Base-by-base conservation (phyloP, 1,140 invertebrate genomes). In the Nephila pilipes region DNA sequence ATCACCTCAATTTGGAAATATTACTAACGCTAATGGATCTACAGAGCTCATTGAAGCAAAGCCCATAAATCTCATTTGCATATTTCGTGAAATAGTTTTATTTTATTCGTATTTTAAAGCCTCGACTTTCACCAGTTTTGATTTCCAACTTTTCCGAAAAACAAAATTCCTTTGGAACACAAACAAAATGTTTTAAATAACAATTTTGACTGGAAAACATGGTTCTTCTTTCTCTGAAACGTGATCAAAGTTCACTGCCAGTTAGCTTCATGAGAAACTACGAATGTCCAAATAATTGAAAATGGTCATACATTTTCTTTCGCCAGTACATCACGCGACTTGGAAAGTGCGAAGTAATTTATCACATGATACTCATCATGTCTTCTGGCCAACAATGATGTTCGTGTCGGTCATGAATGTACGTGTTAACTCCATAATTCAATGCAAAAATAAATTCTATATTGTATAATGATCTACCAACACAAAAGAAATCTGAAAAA, bases 331-430 rank as follows among this genome's bases (percentile, higher is more conserved):
- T 75, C 69, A 75, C 69, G 69, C 29, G 69, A 75, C 2, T 29
- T 16, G 14, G 18, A 32, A 32, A 75, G 69, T 65, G 63, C n/a
- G 25, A 65, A 65, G 29, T 29, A 75, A 75, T 75, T 75, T 75
- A 36, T 75, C 20, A 29, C 36, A 75, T 75, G 69, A 75, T 75
- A 32, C 69, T 75, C 69, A 75, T 75, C 69, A 75, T 29, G 69
- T 36, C 29, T 75, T 6, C 18, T 75, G 69, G 12, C 69, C 29
- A 75, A 75, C 29, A 75, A 75, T 32, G 69, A 6, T 29, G 69
- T 75, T 25, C 29, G 29, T 32, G 69, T 75, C 18, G 2, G 16
- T 75, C 69, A 36, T 32, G 29, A 75, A 32, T 29, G 29, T 36
- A 1, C 29, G 16, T 32, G 29, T 16, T 75, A 75, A 75, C 29